Evolutionary conservation across 2,797 vertebrate genomes (phyloP).

Genomic region (Glyptemys insculpta): DNA sequence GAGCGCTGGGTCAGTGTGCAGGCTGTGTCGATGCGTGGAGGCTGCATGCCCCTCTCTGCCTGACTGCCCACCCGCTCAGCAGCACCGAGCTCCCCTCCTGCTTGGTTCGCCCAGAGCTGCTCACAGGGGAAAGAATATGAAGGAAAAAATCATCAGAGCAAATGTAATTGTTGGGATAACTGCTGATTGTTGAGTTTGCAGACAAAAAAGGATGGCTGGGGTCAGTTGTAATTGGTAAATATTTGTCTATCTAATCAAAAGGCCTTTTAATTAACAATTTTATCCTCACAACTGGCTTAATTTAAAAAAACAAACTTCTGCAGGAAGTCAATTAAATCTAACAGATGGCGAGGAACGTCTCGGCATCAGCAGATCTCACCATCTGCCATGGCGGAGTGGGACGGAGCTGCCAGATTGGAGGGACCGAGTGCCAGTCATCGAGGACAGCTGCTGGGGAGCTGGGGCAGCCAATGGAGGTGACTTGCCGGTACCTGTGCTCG

Average conservation of each 20-base stretch:
- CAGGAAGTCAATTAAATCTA: conserved; percentile 83
- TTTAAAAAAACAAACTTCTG: conserved; percentile 71
- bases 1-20: background rate
- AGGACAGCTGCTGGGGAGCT: background rate
- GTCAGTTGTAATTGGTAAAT: conserved; percentile 84
- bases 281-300: conserved; percentile 77
- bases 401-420: background rate
- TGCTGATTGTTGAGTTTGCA: conserved; percentile 73
- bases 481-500: background rate
- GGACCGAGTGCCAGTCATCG: background rate
- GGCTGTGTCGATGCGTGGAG: background rate
- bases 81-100: background rate
- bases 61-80: background rate
- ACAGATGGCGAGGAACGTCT: conserved; percentile 80
- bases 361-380: conserved; percentile 75
- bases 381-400: conserved; percentile 72
- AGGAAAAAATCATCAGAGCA: background rate
- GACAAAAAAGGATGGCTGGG: conserved; percentile 66
- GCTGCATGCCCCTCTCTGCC: background rate
- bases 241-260: conserved; percentile 86
- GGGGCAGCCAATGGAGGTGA: background rate
- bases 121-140: background rate
- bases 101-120: background rate
- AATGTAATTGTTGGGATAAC: conserved; percentile 54
- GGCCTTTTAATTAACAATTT: conserved; percentile 85